These are phyloP conservation scores for Tachyglossus aculeatus DNA, from an alignment of 2,797 vertebrate species.

Conservation along the genomic window DNA sequence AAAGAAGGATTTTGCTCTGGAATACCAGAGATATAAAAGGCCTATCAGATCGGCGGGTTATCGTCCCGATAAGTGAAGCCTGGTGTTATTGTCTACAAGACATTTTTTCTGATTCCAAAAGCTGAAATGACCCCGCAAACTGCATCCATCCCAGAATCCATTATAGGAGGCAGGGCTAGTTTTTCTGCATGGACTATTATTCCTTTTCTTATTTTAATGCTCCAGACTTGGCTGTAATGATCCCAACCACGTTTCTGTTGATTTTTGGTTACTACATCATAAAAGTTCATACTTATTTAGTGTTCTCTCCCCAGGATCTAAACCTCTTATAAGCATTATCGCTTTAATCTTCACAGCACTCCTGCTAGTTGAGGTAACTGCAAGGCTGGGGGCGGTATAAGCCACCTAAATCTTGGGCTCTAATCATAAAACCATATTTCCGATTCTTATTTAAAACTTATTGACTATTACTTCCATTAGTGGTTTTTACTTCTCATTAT, in stretches of 20 bases:
- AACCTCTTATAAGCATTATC: slow-evolving; percentile 8
- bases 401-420: neutral
- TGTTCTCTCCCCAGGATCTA: neutral
- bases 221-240: no score
- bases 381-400: no score
- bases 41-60: neutral
- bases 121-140: neutral
- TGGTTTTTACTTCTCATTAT: slow-evolving; percentile 40
- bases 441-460: slow-evolving; percentile 40
- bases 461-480: no score
- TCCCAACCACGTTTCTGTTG: no score
- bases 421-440: slow-evolving; percentile 49
- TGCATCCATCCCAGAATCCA: neutral
- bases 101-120: no score
- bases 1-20: slow-evolving; percentile 1
- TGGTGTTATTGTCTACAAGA: neutral
- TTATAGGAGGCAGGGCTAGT: slow-evolving; percentile 1
- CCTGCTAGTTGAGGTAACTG: slow-evolving; percentile 1
- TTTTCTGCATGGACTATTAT: no score
- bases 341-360: slow-evolving; percentile 17
- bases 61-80: neutral
- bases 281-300: neutral
- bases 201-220: no score
- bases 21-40: neutral
- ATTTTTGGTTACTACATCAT: neutral